Evolutionary conservation across 2,113 vertebrate genomes (phyloP).

Genomic region (Hirundichthys speculiger): DNA sequence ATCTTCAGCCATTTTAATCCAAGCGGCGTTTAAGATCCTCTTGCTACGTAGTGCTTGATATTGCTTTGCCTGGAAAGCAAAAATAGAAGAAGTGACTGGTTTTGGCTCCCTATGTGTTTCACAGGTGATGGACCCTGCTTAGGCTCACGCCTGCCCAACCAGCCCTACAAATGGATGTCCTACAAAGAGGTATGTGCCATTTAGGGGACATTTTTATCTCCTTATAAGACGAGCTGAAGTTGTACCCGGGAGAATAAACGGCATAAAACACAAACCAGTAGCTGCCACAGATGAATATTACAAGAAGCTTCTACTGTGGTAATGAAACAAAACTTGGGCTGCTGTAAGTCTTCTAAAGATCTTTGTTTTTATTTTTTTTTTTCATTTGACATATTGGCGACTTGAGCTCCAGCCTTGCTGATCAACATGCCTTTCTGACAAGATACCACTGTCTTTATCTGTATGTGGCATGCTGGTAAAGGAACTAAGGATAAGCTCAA

Average conservation of each 20-base stretch:
- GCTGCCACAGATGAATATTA: background rate
- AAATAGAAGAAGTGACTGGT: background rate
- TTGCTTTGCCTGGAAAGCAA: background rate
- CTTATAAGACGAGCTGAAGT: background rate
- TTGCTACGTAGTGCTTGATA: background rate
- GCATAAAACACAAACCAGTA: background rate
- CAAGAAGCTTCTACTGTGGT: too few relatives aligned
- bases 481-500: too few relatives aligned
- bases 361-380: too few relatives aligned
- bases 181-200: conserved; percentile 91
- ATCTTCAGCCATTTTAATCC: too few relatives aligned
- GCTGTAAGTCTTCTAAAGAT: too few relatives aligned
- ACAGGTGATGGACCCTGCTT: conserved; percentile 93
- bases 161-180: conserved; percentile 96
- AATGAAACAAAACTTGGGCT: too few relatives aligned
- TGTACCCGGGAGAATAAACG: background rate
- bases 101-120: conserved; percentile 24
- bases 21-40: too few relatives aligned
- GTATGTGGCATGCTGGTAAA: too few relatives aligned
- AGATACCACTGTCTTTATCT: too few relatives aligned
- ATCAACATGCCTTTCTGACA: too few relatives aligned
- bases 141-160: conserved; percentile 92
- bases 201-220: background rate
- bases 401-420: too few relatives aligned
- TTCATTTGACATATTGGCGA: too few relatives aligned